Base-by-base conservation (phyloP, 2,797 vertebrate genomes). In the Odontamblyopus lacepedii region DNA sequence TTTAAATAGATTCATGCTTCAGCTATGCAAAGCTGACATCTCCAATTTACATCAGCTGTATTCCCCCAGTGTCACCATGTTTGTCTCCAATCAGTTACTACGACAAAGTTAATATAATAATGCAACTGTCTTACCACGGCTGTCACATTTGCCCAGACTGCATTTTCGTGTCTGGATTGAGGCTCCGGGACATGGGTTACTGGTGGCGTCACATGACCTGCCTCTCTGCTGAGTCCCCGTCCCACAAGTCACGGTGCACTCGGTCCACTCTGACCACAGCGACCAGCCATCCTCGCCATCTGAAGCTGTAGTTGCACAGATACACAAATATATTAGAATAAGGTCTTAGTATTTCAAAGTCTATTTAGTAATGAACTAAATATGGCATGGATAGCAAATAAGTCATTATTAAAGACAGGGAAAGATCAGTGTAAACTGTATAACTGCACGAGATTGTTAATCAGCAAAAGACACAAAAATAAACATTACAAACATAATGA, bases 261-360 rank as follows among this genome's bases (percentile, higher is more conserved):
- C 95, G 0, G 98, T 99, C 98, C 98, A 99, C 84, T 99, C 98
- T 0, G 98, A 98, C 98, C 98, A 99, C 0, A 96, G 98, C 5
- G 98, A 99, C 98, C 98, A 99, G 78, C 96, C 97, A 18, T 98
- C 95, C 59, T 97, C 97, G 0, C 93, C 92, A 77, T 95, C 96
- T 63, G 85, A 87, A 72, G 93, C 95, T 97, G 81, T 18, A 13
- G 19, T 4, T 65, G 6, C 29, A 81, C 26, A 71, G 68, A 6
- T 53, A 63, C 15, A 57, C 32, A 62, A 35, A 62, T 62, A 32
- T 35, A 32, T 57, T 27, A 11, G 23, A 57, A n/a, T 13, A 53
- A 26, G 27, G 12, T 44, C 11, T 44, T 44, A 44, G 4, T 44
- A 44, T 44, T 13, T 57, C 56, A 38, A 9, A 38, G 35, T 38